Evolutionary conservation across 2,797 vertebrate species (phyloP), one percentile per base, ranked within the genome.

Genomic region (Pelobates cultripes): DNA sequence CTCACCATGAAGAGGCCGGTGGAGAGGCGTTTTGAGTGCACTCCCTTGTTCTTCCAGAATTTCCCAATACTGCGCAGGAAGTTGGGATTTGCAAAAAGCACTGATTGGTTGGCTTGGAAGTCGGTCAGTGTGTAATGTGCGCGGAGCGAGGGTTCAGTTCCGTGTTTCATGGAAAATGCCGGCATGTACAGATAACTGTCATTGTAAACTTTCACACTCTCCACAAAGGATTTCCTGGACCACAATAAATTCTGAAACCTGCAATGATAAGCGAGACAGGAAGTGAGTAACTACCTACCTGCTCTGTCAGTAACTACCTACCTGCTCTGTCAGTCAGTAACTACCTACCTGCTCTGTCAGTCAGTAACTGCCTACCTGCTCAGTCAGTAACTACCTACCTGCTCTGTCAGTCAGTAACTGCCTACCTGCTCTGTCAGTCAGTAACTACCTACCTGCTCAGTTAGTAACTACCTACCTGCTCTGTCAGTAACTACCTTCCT

Each of bases 181-280:
- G 98, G 98, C 95, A 99, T 97, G 89, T 99, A 99, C 87, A 99
- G 92, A 87, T 94, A 98, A 90, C 97, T 97, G 76, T 93, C 93
- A 83, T 96, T 97, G 43, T 99, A 99, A 3, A 92, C 94, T 89
- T 96, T 96, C 91, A 98, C 95, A 0, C 90, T 96, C 63, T 99
- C 95, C 86, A 99, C 96, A 74, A 99, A 99, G 0, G 92, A 87
- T 86, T 96, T 98, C 47, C 98, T 92, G 2, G 98, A 99, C 97
- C 96, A 98, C 44, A 99, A 90, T 2, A 99, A 94, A 77, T 95
- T 98, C 92, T 98, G 96, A 89, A 97, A 99, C 86, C 98, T 99
- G 80, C 17, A 47, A 72, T 53, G 3, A 45, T 17, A 66, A 57
- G 10, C 9, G 13, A 64, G 12, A 41, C 10, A 70, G 55, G 55